Evolutionary conservation across 2,113 vertebrate genomes (phyloP).

Genomic region (Aspidoscelis tigris): DNA sequence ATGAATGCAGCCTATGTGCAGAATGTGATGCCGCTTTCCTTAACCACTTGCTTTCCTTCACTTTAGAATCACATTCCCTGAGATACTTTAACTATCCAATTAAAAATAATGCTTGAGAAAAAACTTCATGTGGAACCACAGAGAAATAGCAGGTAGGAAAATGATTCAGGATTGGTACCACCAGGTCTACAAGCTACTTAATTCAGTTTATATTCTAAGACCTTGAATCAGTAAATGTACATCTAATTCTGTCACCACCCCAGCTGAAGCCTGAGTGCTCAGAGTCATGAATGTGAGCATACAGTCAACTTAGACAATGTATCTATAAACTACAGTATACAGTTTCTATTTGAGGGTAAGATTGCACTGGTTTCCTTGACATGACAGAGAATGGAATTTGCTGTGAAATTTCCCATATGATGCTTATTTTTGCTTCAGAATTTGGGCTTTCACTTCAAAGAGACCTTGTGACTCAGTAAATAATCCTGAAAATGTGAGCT

Average conservation of each 20-base stretch:
- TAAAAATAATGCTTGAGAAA: not conserved
- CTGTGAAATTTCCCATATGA: slow-evolving; percentile 28
- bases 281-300: not conserved
- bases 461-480: slow-evolving; percentile 26
- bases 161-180: not conserved
- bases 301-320: not conserved
- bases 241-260: not conserved
- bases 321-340: not conserved
- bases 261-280: not conserved
- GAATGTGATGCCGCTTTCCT: no score
- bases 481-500: slow-evolving; percentile 29
- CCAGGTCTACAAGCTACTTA: not conserved
- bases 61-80: no score
- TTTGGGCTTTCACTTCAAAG: slow-evolving; percentile 29
- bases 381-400: slow-evolving; percentile 25
- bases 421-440: slow-evolving; percentile 19
- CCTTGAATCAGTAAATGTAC: not conserved
- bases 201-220: not conserved
- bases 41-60: no score
- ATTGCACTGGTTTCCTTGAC: not conserved
- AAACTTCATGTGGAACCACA: not conserved
- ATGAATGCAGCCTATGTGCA: no score
- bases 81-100: not conserved
- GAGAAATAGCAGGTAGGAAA: not conserved
- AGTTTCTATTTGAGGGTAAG: not conserved